A percentile compares a stretch with the other conserved stretches of the same genome.
Evolutionary conservation across 2,797 vertebrate genomes (phyloP).

Genomic region (Pseudomugil tenellus): DNA sequence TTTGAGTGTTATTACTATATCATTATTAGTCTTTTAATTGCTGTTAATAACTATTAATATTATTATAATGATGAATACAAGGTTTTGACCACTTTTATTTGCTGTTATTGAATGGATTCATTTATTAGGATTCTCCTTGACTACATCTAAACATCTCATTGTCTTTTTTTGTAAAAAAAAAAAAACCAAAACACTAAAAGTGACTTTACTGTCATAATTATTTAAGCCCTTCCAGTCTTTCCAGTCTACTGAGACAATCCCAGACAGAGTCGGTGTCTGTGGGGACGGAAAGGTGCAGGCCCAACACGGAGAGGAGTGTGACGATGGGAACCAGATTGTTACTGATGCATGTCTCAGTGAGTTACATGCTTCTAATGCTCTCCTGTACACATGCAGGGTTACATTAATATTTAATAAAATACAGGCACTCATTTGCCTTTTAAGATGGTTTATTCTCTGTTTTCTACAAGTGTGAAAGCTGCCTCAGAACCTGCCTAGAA

Average conservation of each 20-base stretch:
- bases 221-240: conserved; percentile 84
- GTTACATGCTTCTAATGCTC: conserved; percentile 53
- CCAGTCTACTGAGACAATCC: conserved; percentile 86
- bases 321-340: conserved; percentile 90
- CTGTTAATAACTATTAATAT: not conserved
- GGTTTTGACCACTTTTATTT: not conserved
- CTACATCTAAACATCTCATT: not conserved
- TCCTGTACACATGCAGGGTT: not conserved
- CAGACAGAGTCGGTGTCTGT: conserved; percentile 81
- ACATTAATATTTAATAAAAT: not conserved
- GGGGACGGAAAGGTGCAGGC: conserved; percentile 92
- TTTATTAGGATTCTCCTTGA: not conserved
- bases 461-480: not conserved
- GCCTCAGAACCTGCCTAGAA: not conserved
- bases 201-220: not conserved
- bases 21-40: not conserved
- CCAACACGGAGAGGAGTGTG: conserved; percentile 91
- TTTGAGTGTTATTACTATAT: not conserved
- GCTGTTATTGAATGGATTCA: not conserved
- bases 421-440: not conserved
- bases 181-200: not conserved
- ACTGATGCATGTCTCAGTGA: conserved; percentile 93
- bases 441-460: not conserved
- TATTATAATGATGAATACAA: not conserved
- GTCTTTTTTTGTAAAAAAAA: not conserved